These are phyloP conservation scores for Dyspetes luteomarginatus DNA, from an alignment of 2,888 invertebrate species.

Conservation along the genomic window DNA sequence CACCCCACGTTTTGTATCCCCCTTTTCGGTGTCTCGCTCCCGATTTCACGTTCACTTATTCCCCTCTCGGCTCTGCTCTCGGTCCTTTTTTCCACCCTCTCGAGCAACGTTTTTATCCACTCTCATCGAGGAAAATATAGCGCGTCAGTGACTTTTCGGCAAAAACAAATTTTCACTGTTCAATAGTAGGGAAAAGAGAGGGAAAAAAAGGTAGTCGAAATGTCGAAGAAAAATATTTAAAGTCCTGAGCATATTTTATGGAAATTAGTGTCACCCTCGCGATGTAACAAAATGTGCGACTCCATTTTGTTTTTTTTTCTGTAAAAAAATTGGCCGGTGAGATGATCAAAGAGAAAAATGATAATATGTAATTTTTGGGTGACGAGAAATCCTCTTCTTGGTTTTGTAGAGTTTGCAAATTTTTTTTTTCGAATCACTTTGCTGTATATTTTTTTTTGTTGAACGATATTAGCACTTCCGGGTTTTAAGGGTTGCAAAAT, in stretches of 20 bases:
- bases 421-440: too few species aligned
- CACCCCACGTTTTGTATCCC: not conserved
- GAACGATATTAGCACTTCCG: too few species aligned
- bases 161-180: not conserved
- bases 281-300: not conserved
- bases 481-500: not conserved
- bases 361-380: not conserved
- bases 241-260: not conserved
- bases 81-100: not conserved
- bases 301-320: not conserved
- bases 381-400: too few species aligned
- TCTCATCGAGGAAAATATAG: not conserved
- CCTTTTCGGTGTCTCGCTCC: not conserved
- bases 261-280: too few species aligned
- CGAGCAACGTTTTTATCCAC: slow-evolving; percentile 2
- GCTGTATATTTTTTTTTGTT: too few species aligned
- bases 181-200: not conserved
- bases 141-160: not conserved
- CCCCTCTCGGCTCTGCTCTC: not conserved
- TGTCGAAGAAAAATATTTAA: not conserved
- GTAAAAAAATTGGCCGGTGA: not conserved
- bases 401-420: too few species aligned
- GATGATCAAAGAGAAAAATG: not conserved
- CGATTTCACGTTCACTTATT: not conserved
- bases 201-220: not conserved